Evolutionary conservation across 2,797 vertebrate genomes (phyloP).

Genomic region (Eutrigla gurnardus): DNA sequence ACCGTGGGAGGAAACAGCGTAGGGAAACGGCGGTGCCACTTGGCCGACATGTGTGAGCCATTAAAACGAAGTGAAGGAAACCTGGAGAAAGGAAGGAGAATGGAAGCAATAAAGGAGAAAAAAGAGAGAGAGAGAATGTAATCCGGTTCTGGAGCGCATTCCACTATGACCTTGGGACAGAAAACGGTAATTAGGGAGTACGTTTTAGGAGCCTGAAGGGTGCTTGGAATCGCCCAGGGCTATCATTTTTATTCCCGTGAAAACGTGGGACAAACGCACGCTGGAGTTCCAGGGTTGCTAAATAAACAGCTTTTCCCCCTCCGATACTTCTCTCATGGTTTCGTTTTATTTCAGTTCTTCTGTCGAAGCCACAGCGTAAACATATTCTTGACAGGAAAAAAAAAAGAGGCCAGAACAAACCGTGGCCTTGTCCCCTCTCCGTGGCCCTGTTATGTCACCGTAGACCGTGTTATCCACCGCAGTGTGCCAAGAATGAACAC

Average conservation of each 20-base stretch:
- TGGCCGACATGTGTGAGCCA: conserved; percentile 74
- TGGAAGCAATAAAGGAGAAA: conserved; percentile 61
- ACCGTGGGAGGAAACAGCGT: conserved; percentile 41
- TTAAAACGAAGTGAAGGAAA: conserved; percentile 69
- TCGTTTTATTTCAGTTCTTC: conserved; percentile 75
- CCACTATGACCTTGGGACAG: conserved; percentile 75
- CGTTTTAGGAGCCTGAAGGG: conserved; percentile 67
- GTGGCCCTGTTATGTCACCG: conserved; percentile 66
- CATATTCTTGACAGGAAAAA: conserved; percentile 73
- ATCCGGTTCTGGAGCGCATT: conserved; percentile 81
- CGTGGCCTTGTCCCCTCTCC: conserved; percentile 67
- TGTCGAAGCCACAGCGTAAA: conserved; percentile 77
- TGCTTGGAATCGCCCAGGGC: conserved; percentile 54
- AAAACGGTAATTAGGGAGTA: conserved; percentile 78
- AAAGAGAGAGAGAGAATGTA: conserved; percentile 69
- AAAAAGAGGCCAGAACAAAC: conserved; percentile 66
- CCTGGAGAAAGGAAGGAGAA: conserved; percentile 48
- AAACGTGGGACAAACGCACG: conserved; percentile 75
- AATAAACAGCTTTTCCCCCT: conserved; percentile 66
- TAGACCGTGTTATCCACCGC: conserved; percentile 54
- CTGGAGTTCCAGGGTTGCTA: conserved; percentile 70
- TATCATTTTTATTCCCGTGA: conserved; percentile 68
- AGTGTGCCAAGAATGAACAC: conserved; percentile 56
- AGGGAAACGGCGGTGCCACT: conserved; percentile 47
- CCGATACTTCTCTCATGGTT: conserved; percentile 66